Percentiles rank a stretch among this genome's conserved stretches.
Conservation (phyloP, 2,888 invertebrate genomes). For the Tridacna crocea region DNA sequence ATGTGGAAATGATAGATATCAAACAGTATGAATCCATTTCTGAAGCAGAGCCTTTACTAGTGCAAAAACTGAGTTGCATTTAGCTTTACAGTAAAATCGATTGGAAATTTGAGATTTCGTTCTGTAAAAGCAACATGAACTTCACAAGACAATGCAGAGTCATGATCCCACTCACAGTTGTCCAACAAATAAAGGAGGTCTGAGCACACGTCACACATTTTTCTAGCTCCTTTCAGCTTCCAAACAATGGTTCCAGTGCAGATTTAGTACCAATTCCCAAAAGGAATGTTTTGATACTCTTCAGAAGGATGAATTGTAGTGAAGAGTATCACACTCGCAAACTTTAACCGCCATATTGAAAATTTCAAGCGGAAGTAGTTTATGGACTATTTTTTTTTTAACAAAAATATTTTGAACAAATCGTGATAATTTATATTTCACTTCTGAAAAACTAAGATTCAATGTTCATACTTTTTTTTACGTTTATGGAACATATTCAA, state of each 20-base stretch:
- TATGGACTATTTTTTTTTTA: not conserved
- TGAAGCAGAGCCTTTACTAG: not conserved
- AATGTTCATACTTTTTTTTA: no score
- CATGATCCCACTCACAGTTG: conserved; percentile 88
- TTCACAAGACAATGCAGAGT: conserved; percentile 15
- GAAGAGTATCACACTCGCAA: conserved; percentile 1
- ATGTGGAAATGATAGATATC: no score
- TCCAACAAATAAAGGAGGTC: conserved; percentile 96
- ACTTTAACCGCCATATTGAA: conserved; percentile 33
- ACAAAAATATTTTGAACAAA: no score
- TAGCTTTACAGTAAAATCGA: not conserved
- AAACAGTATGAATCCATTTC: not conserved
- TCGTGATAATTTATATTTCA: not conserved
- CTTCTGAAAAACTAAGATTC: not conserved
- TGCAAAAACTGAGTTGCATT: no score
- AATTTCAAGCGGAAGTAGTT: conserved; percentile 16
- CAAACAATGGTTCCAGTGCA: not conserved
- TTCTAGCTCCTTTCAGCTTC: conserved; percentile 12
- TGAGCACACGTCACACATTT: conserved; percentile 97
- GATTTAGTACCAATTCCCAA: not conserved
- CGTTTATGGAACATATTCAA: no score
- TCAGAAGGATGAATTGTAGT: not conserved
- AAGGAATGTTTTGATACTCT: not conserved
- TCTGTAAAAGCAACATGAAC: not conserved
- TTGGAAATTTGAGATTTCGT: not conserved